Base-by-base conservation (phyloP, 1,140 invertebrate genomes). In the Tetramorium simillimum region DNA sequence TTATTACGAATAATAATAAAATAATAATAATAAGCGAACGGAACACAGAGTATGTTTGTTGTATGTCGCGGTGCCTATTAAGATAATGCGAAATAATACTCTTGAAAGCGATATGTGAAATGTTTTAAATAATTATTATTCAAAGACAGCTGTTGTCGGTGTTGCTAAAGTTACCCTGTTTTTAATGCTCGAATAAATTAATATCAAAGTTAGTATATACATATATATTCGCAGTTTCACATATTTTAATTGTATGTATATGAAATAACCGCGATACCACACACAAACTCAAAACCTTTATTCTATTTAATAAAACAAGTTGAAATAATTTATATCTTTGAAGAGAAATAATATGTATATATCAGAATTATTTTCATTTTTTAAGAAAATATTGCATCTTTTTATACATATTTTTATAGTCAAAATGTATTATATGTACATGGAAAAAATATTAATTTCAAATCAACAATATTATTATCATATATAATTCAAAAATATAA, bases 1-100 rank as follows among this genome's bases (percentile, higher is more conserved):
- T 37, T 72, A 82, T 72, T 82, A 82, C 33, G 33, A 53, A 14
- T 24, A 16, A 12, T 72, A 82, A 82, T 82, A 82, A 46, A 53
- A 14, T 24, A 16, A 12, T n/a, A 33, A 53, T 70, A 53, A 72
- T 16, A 18, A 51, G 7, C 28, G 21, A 2, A 12, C 18, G 21
- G 16, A 43, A 24, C n/a, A 7, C 3, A 56, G 1, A 67, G 14
- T 10, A 69, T 12, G 7, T 58, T 72, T 58, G 49, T 72, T 58
- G 49, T 53, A 40, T 4, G 14, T 46, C 18, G 6, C 9, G 51
- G 4, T 63, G 51, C 28, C 16, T 28, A 7, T 49, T 12, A 70
- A 65, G 40, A 37, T 81, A 81, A 3, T 14, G 37, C 18, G 18
- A 40, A 40, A 37, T 10, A 21, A 7, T 21, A 73, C 4, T 72